These are phyloP conservation scores for Electrophaes corylata DNA, from an alignment of 2,888 invertebrate species.

Conservation along the genomic window DNA sequence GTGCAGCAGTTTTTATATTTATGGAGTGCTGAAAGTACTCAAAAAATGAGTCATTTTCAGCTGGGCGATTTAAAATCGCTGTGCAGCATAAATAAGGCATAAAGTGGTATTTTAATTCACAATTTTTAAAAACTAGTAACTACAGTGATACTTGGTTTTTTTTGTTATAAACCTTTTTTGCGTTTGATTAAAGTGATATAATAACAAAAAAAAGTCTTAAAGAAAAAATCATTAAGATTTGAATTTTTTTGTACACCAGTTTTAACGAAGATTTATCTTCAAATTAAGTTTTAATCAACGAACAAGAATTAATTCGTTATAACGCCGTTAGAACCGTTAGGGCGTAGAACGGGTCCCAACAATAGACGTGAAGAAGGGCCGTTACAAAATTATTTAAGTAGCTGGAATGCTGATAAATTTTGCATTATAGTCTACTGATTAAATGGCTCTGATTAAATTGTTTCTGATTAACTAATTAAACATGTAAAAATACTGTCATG, in stretches of 20 bases:
- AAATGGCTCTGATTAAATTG: conserved; percentile 24
- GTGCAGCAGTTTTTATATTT: conserved; percentile 37
- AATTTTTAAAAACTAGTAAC: no score
- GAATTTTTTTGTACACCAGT: no score
- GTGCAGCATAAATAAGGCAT: neutral
- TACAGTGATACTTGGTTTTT: no score
- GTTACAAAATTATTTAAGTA: conserved; percentile 58
- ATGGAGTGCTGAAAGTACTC: conserved; percentile 22
- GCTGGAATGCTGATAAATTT: conserved; percentile 58
- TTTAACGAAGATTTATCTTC: conserved; percentile 68
- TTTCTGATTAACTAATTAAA: neutral
- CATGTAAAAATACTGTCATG: neutral
- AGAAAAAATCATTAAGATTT: neutral
- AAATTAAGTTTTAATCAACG: conserved; percentile 79
- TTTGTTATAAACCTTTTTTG: no score
- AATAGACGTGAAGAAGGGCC: conserved; percentile 70
- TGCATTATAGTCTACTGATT: conserved; percentile 24
- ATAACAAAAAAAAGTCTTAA: no score
- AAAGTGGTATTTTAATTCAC: neutral
- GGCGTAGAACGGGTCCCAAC: conserved; percentile 55
- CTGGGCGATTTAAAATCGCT: neutral
- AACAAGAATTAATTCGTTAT: conserved; percentile 75
- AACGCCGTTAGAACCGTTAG: conserved; percentile 59
- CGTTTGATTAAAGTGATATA: no score
- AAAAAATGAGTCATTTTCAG: conserved; percentile 10